phyloP scores from a whole-genome alignment of 2,888 invertebrate genomes.

The Pristionchus arcanus region DNA sequence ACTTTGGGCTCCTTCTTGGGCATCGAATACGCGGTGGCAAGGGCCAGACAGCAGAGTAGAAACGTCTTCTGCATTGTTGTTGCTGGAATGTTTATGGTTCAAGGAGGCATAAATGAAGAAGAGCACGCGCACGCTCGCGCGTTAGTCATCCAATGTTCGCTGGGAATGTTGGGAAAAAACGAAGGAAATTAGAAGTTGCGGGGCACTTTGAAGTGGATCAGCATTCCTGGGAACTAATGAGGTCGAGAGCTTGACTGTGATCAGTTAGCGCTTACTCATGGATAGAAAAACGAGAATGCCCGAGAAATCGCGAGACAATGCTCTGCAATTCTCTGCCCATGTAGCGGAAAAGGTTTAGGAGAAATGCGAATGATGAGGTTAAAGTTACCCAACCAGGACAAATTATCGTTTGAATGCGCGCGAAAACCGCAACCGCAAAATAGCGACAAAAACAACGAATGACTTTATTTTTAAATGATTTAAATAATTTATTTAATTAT shows the following conservation, averaged over 20 bases:
- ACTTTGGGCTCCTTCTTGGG: constrained; percentile 32
- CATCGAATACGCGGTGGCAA: neutral
- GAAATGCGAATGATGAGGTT: too few relatives aligned
- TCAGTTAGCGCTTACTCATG: too few relatives aligned
- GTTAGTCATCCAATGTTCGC: neutral
- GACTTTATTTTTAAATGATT: too few relatives aligned
- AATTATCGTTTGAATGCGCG: too few relatives aligned
- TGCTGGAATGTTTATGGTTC: neutral
- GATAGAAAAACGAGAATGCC: too few relatives aligned
- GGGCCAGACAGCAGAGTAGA: constrained; percentile 20
- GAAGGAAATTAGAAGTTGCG: neutral
- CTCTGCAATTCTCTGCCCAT: too few relatives aligned
- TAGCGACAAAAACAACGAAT: too few relatives aligned
- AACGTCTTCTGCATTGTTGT: neutral
- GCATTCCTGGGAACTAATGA: neutral
- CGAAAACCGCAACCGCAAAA: too few relatives aligned
- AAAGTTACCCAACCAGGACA: too few relatives aligned
- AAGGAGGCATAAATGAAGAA: neutral
- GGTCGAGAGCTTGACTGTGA: neutral
- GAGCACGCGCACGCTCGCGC: neutral
- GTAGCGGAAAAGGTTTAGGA: too few relatives aligned
- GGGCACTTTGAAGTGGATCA: neutral
- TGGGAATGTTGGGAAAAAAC: neutral
- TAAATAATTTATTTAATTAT: too few relatives aligned
- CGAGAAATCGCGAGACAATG: too few relatives aligned